These are phyloP conservation scores for Sylvia borin DNA, from an alignment of 2,797 vertebrate species.

Conservation along the genomic window DNA sequence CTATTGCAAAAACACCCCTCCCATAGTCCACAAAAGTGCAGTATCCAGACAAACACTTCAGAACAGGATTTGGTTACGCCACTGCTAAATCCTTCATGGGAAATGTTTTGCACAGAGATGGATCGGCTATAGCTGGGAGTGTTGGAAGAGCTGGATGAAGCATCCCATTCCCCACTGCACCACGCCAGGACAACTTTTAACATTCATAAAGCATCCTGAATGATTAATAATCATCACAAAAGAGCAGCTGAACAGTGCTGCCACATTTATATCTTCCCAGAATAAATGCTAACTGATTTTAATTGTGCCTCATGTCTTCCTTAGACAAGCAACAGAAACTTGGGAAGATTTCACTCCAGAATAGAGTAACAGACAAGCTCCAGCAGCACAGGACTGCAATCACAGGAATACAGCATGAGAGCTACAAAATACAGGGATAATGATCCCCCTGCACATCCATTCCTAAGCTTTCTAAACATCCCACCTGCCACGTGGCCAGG, in stretches of 20 bases:
- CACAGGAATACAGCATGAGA: not conserved
- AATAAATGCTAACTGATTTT: conserved; percentile 51
- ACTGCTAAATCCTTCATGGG: not conserved
- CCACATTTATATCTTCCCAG: conserved; percentile 32
- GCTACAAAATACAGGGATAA: not conserved
- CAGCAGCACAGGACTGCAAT: not conserved
- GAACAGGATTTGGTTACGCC: not conserved
- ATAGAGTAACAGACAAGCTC: not conserved
- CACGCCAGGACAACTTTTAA: not conserved
- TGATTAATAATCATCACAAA: conserved; percentile 60
- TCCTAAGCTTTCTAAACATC: not conserved
- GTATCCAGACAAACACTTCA: not conserved
- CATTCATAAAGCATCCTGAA: conserved; percentile 16
- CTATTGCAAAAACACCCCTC: not conserved
- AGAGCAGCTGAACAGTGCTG: conserved; percentile 47
- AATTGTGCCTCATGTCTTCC: not conserved
- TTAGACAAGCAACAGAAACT: not conserved
- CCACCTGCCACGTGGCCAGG: not conserved
- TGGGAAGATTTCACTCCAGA: not conserved
- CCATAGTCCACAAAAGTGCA: not conserved
- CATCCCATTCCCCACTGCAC: not conserved
- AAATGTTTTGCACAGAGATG: not conserved
- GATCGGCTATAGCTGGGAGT: not conserved
- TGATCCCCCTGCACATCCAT: not conserved
- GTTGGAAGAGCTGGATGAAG: not conserved